A percentile compares a stretch with the other conserved stretches of the same genome.
Conservation (phyloP, 2,797 vertebrate species). For the Serranus cabrilla region DNA sequence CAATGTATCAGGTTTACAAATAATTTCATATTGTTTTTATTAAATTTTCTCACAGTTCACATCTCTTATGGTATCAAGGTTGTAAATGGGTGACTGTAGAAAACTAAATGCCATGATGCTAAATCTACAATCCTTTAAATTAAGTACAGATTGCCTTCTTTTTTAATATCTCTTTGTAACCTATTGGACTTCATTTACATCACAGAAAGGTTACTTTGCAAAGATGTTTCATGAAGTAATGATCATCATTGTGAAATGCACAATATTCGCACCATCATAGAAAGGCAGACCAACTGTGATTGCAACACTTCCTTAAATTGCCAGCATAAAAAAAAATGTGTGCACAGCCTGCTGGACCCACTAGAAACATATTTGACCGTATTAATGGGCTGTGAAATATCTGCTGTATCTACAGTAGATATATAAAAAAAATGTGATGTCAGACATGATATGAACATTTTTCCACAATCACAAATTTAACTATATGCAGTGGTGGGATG, state of each 20-base stretch:
- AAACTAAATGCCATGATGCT: neutral
- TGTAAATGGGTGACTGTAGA: neutral
- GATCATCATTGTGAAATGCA: neutral
- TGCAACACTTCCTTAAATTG: conserved; percentile 3
- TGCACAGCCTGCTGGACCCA: neutral
- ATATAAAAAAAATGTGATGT: no score
- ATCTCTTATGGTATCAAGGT: no score
- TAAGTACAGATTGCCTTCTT: neutral
- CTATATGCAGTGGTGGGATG: no score
- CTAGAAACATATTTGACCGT: neutral
- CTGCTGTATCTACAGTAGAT: no score
- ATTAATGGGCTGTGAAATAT: neutral
- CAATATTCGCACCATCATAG: neutral
- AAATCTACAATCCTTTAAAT: neutral
- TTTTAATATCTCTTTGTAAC: neutral
- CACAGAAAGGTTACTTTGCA: neutral
- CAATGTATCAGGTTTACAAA: no score
- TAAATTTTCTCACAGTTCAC: no score
- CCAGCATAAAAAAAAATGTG: neutral
- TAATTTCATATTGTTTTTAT: no score
- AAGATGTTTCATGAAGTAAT: neutral
- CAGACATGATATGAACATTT: no score
- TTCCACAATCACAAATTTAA: no score
- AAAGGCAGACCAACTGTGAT: neutral
- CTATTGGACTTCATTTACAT: neutral